Evolutionary conservation across 2,113 vertebrate genomes (phyloP), one percentile per base, ranked within the genome.

Genomic region (Anguilla japonica): DNA sequence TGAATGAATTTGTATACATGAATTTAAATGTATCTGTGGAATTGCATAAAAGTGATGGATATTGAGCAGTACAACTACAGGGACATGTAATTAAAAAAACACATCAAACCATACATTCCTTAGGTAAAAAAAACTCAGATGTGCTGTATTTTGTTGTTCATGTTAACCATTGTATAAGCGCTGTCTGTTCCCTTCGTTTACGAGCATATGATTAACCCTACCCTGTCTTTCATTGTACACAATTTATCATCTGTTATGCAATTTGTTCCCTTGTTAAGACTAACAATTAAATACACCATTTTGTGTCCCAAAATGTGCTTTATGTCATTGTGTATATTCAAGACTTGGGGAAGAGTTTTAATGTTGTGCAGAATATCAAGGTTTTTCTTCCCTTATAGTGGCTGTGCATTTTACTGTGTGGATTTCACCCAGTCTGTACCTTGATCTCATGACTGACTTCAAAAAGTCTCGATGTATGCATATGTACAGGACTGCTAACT

Each of bases 281-380:
- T 29, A 43, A 81, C 80, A 81, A 75, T 81, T 81, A 81, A 81
- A 81, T 46, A 43, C 29, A 39, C 40, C n/a, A 75, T 75, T 75
- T 75, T 75, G 71, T 34, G 71, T 75, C 71, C 22, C 40, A 46
- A 81, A 81, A 46, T 81, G 80, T 81, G 80, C 41, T 81, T 40
- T 41, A 41, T 81, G 80, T 81, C 41, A 26, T n/a, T 75, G 71
- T 75, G 26, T 75, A 75, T 9, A 29, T 75, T 75, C 34, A n/a
- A 75, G n/a, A 75, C 26, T 34, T 75, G 22, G 26, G 8, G 26
- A 13, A 75, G 63, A n/a, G 26, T 75, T n/a, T 11, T 34, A 75
- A 34, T 26, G 26, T 75, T 75, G 11, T 75, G 11, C 26, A 34
- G 71, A 13, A 29, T 75, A 29, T 34, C 71, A 22, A 75, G n/a